Conservation (phyloP, 2,797 vertebrate species). For the Coregonus suidteri region DNA sequence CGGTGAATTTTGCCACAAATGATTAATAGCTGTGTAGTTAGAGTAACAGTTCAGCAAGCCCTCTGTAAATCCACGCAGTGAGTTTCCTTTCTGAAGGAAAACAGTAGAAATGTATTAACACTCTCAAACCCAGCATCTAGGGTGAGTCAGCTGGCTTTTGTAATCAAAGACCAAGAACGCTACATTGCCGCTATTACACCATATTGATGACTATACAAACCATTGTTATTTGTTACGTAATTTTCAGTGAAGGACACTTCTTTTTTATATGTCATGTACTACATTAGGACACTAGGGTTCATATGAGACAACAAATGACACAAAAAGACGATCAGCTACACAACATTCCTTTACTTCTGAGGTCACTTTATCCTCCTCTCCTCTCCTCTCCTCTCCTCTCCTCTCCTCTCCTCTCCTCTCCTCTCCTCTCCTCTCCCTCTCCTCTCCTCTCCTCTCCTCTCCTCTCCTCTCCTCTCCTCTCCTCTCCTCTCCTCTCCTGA, state of each 20-base stretch:
- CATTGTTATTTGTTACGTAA: background rate
- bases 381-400: background rate
- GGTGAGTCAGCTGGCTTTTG: slow-evolving; percentile 30
- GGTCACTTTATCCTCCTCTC: background rate
- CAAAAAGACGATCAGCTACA: background rate
- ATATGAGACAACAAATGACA: background rate
- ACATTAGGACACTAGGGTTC: background rate
- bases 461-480: too few relatives aligned
- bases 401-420: too few relatives aligned
- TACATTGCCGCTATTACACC: background rate
- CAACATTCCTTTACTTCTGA: background rate
- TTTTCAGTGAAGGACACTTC: background rate
- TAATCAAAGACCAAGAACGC: slow-evolving; percentile 17
- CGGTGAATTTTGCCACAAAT: too few relatives aligned
- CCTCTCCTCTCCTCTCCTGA: background rate
- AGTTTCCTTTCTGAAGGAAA: slow-evolving; percentile 38
- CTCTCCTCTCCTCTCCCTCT: too few relatives aligned
- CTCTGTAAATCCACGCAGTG: slow-evolving; percentile 40
- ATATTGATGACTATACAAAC: background rate
- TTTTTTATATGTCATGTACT: background rate
- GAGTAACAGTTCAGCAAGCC: background rate
- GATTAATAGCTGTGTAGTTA: too few relatives aligned
- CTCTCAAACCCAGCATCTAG: slow-evolving; percentile 17
- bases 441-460: too few relatives aligned
- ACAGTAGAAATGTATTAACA: slow-evolving; percentile 39